Evolutionary conservation across 2,797 vertebrate species (phyloP), one percentile per base, ranked within the genome.

Genomic region (Epinephelus malabaricus): DNA sequence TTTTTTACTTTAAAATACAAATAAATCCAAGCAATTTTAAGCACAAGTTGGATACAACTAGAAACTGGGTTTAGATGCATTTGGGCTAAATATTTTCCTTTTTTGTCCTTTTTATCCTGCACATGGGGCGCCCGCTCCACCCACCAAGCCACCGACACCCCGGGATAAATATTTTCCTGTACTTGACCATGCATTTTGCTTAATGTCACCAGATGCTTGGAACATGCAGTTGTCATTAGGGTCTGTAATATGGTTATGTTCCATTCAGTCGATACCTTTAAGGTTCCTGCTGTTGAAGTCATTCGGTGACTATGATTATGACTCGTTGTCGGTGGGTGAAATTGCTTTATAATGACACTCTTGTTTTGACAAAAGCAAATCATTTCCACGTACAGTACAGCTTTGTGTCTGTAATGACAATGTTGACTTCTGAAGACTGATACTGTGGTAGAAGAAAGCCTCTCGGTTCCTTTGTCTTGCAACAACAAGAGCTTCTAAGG

Each of bases 401-500:
- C 40, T 62, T 30, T 68, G 11, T 43, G 63, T 45, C 21, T 73
- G 6, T 40, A 38, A 62, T 73, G 56, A 53, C 55, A 15, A 14
- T 50, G 62, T 67, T 46, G 19, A 59, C 34, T 43, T 45, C 2
- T 53, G 18, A 53, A 27, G 49, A 10, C 23, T 5, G 18, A 12
- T 17, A 60, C 30, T 45, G 23, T 14, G 10, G 23, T 9, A 14
- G 17, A 3, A 25, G 43, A 62, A 47, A 62, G 50, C 50, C 47
- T 43, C 10, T 62, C 1, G 14, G 25, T 47, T 47, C 23, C 54
- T 63, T 77, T 69, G 43, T 47, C 34, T 59, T 53, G 10, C 64
- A 56, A 55, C 54, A 71, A 43, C 51, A 76, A 51, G 27, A 64
- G 45, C 59, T 59, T 67, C 17, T 40, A 60, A 69, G 34, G 45